Evolutionary conservation across 2,888 invertebrate genomes (phyloP).

Genomic region (Fragum fragum): DNA sequence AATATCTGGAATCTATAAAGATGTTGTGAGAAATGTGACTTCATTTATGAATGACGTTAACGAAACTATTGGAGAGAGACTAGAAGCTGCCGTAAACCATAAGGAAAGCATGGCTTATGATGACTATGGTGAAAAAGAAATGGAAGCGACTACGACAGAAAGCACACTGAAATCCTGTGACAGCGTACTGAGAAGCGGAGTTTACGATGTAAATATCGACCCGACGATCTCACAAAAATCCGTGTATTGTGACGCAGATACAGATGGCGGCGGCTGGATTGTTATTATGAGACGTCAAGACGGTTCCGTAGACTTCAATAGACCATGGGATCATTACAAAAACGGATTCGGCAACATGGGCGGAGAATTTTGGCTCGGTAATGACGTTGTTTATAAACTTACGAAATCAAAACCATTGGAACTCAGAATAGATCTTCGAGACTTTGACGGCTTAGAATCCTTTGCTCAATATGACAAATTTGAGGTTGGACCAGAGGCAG

Average conservation of each 20-base stretch:
- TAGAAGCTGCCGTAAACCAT: background rate
- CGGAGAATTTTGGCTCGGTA: constrained; percentile 3
- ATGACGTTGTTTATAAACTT: background rate
- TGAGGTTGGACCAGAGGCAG: background rate
- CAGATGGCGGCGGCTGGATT: background rate
- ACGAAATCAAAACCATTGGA: background rate
- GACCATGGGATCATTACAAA: background rate
- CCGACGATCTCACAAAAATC: background rate
- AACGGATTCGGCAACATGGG: background rate
- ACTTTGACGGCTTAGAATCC: background rate
- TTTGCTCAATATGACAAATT: background rate
- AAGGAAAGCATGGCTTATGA: background rate
- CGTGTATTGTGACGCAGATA: background rate
- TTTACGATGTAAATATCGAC: background rate
- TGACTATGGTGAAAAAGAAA: background rate
- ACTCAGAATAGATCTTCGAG: constrained; percentile 1
- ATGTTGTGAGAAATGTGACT: background rate
- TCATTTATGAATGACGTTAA: constrained; percentile 2
- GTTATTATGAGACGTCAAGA: too few relatives aligned
- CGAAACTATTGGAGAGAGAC: background rate
- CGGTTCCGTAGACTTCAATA: background rate
- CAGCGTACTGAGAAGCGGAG: background rate
- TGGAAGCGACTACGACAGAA: background rate
- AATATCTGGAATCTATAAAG: constrained; percentile 1
- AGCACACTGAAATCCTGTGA: background rate